phyloP scores from a whole-genome alignment of 2,797 vertebrate species.

The Squalus acanthias region DNA sequence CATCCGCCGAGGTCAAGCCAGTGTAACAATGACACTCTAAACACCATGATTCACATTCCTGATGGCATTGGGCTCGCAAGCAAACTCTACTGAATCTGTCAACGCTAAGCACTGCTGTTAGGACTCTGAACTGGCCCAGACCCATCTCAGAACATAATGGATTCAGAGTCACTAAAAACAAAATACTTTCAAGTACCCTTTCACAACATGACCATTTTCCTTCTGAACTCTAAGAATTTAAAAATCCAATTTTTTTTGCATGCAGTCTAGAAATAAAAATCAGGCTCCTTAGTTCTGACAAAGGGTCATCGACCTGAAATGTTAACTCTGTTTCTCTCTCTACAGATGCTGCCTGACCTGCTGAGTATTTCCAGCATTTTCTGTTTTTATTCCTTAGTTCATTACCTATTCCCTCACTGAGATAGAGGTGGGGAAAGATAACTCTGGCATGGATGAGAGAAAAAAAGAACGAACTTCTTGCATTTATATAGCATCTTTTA shows the following conservation, averaged over 20 bases:
- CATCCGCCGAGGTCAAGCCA: not conserved
- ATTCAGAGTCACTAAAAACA: not conserved
- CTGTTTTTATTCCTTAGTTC: too few species aligned
- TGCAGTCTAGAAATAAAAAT: not conserved
- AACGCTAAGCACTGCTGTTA: not conserved
- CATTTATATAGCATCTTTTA: too few species aligned
- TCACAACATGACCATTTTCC: not conserved
- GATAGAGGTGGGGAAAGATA: too few species aligned
- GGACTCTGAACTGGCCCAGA: not conserved
- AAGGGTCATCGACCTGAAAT: too few species aligned
- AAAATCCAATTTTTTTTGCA: not conserved
- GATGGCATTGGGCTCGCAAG: not conserved
- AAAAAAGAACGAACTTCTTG: too few species aligned
- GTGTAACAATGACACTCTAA: not conserved
- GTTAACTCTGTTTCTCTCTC: too few species aligned
- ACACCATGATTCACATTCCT: not conserved
- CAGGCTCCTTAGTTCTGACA: too few species aligned
- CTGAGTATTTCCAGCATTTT: too few species aligned
- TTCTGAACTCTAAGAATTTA: not conserved
- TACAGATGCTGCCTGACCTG: too few species aligned
- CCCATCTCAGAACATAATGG: not conserved
- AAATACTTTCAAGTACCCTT: not conserved
- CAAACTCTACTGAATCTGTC: not conserved
- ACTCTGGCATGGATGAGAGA: too few species aligned
- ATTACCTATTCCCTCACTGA: too few species aligned